A percentile compares a stretch with the other conserved stretches of the same genome.
Evolutionary conservation across 2,888 invertebrate species (phyloP).

Genomic region (Scaptomyza caliginosa): DNA sequence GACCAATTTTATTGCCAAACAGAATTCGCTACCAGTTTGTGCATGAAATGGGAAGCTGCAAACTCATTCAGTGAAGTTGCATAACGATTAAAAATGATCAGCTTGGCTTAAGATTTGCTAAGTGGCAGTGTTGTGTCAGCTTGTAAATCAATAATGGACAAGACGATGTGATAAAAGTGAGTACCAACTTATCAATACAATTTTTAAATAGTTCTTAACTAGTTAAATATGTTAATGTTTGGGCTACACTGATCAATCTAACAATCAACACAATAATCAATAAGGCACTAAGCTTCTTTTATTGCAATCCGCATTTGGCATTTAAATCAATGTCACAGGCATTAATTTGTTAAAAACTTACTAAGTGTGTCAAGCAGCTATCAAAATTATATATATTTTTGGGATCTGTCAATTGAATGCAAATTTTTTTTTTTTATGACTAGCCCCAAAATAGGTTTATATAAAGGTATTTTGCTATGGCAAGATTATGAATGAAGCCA

Average conservation of each 20-base stretch:
- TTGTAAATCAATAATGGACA: slow-evolving; percentile 62
- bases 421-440: slow-evolving; percentile 24
- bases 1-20: slow-evolving; percentile 65
- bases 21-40: slow-evolving; percentile 67
- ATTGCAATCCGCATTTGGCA: not conserved
- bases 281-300: not conserved
- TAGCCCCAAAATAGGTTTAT: not conserved
- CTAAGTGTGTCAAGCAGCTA: slow-evolving; percentile 27
- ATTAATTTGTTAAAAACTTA: not conserved
- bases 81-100: slow-evolving; percentile 57
- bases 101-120: slow-evolving; percentile 53
- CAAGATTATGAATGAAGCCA: slow-evolving; percentile 56
- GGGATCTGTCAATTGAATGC: slow-evolving; percentile 30
- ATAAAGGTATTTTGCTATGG: not conserved
- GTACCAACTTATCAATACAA: too few species aligned
- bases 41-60: slow-evolving; percentile 68
- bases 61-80: slow-evolving; percentile 28
- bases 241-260: slow-evolving; percentile 1
- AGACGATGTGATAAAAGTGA: not conserved
- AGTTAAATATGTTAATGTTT: too few species aligned
- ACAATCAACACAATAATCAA: not conserved
- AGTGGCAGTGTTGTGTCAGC: slow-evolving; percentile 66
- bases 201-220: too few species aligned
- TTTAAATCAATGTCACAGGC: slow-evolving; percentile 9
- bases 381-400: slow-evolving; percentile 16